These are phyloP conservation scores for Vireo altiloquus DNA, from an alignment of 2,113 vertebrate genomes.

Conservation along the genomic window DNA sequence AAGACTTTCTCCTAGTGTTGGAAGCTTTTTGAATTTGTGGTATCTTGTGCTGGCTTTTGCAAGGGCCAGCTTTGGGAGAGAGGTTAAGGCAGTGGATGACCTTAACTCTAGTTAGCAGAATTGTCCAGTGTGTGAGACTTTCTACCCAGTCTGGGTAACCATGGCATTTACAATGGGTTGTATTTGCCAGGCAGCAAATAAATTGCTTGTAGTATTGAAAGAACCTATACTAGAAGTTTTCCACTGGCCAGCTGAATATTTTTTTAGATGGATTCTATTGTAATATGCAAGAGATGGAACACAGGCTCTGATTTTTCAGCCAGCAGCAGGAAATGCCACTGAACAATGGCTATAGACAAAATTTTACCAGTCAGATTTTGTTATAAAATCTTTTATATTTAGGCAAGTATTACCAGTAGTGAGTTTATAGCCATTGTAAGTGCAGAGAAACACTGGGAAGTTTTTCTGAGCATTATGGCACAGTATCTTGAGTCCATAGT, in stretches of 20 bases:
- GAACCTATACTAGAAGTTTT: slow-evolving; percentile 71
- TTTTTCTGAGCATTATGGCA: slow-evolving; percentile 43
- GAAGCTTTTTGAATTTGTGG: slow-evolving; percentile 53
- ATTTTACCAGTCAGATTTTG: slow-evolving; percentile 71
- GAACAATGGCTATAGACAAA: slow-evolving; percentile 67
- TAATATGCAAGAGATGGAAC: slow-evolving; percentile 57
- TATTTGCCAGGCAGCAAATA: slow-evolving; percentile 84
- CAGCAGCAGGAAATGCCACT: slow-evolving; percentile 73
- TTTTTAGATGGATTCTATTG: slow-evolving; percentile 55
- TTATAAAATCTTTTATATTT: slow-evolving; percentile 72
- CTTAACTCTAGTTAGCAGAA: slow-evolving; percentile 66
- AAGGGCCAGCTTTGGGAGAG: slow-evolving; percentile 50
- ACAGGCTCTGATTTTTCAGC: slow-evolving; percentile 63
- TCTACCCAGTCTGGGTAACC: slow-evolving; percentile 77
- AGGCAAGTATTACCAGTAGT: slow-evolving; percentile 50
- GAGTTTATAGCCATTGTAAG: slow-evolving; percentile 37
- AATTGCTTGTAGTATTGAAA: slow-evolving; percentile 69
- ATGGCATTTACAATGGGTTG: slow-evolving; percentile 99
- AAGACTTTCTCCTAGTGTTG: slow-evolving; percentile 50
- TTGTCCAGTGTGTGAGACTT: slow-evolving; percentile 64
- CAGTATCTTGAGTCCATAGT: slow-evolving; percentile 25
- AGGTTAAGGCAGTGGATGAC: slow-evolving; percentile 53
- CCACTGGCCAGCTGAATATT: slow-evolving; percentile 43
- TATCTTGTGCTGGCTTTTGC: slow-evolving; percentile 64
- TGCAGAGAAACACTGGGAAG: slow-evolving; percentile 50